A percentile compares a stretch with the other conserved stretches of the same genome.
Evolutionary conservation across 2,888 invertebrate species (phyloP).

Genomic region (Steinernema scapterisci): DNA sequence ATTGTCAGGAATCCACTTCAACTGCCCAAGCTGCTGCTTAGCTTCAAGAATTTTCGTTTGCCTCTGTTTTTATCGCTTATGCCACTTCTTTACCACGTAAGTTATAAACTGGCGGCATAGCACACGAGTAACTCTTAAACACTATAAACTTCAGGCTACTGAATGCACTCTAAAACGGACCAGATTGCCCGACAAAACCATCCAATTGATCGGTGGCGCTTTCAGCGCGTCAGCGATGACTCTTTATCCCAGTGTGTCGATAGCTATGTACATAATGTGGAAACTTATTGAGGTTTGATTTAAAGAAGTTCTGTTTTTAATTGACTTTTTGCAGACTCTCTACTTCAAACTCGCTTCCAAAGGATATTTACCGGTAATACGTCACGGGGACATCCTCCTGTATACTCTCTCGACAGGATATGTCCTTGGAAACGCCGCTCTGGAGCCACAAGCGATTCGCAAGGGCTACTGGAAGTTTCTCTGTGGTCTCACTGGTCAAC

Average conservation of each 20-base stretch:
- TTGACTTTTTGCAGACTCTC: conserved; percentile 72
- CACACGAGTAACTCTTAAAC: too few relatives aligned
- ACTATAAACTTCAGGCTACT: conserved; percentile 73
- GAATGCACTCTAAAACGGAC: conserved; percentile 75
- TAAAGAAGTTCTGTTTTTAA: conserved; percentile 32
- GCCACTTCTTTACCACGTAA: conserved; percentile 62
- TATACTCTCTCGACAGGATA: conserved; percentile 74
- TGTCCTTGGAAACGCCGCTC: conserved; percentile 72
- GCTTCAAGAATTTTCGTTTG: conserved; percentile 45
- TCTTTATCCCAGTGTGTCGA: conserved; percentile 78
- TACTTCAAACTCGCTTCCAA: conserved; percentile 77
- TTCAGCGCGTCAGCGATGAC: conserved; percentile 70
- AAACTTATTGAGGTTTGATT: conserved; percentile 78
- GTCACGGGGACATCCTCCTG: conserved; percentile 76
- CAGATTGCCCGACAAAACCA: neutral
- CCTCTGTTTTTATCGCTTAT: conserved; percentile 58
- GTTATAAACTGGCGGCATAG: neutral
- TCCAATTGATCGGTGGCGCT: conserved; percentile 57
- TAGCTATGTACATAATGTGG: conserved; percentile 83
- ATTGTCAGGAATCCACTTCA: conserved; percentile 43
- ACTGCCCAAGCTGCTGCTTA: conserved; percentile 36
- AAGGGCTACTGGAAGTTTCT: conserved; percentile 84
- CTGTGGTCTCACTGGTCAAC: conserved; percentile 76
- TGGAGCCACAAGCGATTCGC: conserved; percentile 80
- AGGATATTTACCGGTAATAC: conserved; percentile 76